These are phyloP conservation scores for Ditylenchus weischeri DNA, from an alignment of 2,888 invertebrate genomes.

Conservation along the genomic window DNA sequence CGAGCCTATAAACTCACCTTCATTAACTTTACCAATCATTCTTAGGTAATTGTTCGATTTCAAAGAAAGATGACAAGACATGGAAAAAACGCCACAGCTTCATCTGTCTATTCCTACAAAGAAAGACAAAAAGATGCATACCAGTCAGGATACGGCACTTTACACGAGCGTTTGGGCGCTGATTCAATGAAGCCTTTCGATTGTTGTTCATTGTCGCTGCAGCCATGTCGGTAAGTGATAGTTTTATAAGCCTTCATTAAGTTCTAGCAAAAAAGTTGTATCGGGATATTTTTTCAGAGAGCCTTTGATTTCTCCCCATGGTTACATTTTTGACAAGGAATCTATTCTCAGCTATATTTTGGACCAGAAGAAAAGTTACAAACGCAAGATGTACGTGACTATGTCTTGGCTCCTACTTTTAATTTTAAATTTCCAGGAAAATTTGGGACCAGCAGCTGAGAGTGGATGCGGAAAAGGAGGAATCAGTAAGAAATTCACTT, in stretches of 20 bases:
- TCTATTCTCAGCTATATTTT: conserved; percentile 90
- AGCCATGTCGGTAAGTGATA: conserved; percentile 77
- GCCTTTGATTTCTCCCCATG: conserved; percentile 66
- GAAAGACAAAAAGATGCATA: conserved; percentile 93
- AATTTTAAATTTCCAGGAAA: conserved; percentile 63
- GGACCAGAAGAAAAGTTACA: conserved; percentile 85
- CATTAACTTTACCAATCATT: too few species aligned
- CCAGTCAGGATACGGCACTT: conserved; percentile 77
- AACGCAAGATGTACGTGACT: conserved; percentile 68
- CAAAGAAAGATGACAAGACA: too few species aligned
- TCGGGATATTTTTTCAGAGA: conserved; percentile 38
- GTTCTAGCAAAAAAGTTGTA: background rate
- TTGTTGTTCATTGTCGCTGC: conserved; percentile 90
- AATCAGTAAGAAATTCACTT: conserved; percentile 23
- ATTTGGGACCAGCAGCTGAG: conserved; percentile 71
- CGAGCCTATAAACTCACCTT: too few species aligned
- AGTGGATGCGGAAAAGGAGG: conserved; percentile 38
- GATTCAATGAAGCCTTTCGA: conserved; percentile 94
- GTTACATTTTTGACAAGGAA: conserved; percentile 92
- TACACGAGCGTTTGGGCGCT: conserved; percentile 75
- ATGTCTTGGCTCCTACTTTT: too few species aligned
- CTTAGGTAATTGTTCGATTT: too few species aligned
- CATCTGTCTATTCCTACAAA: conserved; percentile 95
- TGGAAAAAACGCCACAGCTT: conserved; percentile 82
- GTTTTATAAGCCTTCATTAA: background rate